These are phyloP conservation scores for Euborellia annulipes DNA, from an alignment of 1,140 invertebrate genomes.

Conservation along the genomic window DNA sequence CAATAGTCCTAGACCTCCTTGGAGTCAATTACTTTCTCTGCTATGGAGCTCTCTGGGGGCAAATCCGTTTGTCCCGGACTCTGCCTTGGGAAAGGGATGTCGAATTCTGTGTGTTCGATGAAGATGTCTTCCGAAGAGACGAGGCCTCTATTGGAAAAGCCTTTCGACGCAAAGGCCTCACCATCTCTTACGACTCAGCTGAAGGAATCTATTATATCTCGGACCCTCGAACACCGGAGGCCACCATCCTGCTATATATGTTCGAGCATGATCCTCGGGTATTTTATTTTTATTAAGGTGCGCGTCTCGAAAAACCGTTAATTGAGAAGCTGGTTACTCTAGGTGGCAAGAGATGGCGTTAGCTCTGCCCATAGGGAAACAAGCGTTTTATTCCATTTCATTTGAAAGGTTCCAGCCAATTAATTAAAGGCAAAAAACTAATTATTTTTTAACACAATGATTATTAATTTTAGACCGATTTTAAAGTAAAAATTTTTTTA, in stretches of 20 bases:
- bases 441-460: too few relatives aligned
- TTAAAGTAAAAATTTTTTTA: too few relatives aligned
- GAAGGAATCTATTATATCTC: constrained; percentile 27
- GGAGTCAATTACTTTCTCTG: constrained; percentile 31
- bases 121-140: constrained; percentile 26
- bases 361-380: too few relatives aligned
- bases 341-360: too few relatives aligned
- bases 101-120: constrained; percentile 31
- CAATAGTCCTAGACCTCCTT: constrained; percentile 21
- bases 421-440: too few relatives aligned
- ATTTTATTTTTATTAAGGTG: too few relatives aligned
- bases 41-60: constrained; percentile 37
- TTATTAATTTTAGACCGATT: too few relatives aligned
- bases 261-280: constrained; percentile 27
- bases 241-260: constrained; percentile 22
- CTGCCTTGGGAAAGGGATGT: constrained; percentile 32
- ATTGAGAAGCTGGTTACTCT: too few relatives aligned
- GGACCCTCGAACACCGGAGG: constrained; percentile 14
- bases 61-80: constrained; percentile 26
- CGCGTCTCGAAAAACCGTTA: too few relatives aligned
- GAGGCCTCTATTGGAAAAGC: constrained; percentile 25
- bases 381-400: too few relatives aligned
- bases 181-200: constrained; percentile 26
- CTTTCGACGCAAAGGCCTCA: constrained; percentile 25
- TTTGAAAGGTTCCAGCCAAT: too few relatives aligned